phyloP scores from a whole-genome alignment of 2,797 vertebrate species.

The Dallia pectoralis region DNA sequence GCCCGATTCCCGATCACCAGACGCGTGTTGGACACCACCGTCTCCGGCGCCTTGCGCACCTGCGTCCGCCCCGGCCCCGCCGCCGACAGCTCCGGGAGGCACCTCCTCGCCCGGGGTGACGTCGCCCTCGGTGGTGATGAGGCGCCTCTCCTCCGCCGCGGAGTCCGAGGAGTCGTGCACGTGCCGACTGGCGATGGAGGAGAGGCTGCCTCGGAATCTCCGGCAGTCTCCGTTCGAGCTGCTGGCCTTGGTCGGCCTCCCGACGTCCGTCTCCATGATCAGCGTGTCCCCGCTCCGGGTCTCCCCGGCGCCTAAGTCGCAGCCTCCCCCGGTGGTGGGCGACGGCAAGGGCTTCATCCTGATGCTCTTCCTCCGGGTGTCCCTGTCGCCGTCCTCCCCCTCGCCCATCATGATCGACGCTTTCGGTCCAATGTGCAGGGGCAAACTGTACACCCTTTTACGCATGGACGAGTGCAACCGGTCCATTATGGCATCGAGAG shows the following conservation, averaged over 20 bases:
- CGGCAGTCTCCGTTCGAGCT: conserved; percentile 96
- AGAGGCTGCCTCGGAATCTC: conserved; percentile 92
- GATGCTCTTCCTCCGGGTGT: conserved; percentile 90
- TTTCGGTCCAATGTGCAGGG: conserved; percentile 93
- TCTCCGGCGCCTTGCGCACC: conserved; percentile 67
- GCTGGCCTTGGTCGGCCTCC: conserved; percentile 83
- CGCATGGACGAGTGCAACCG: conserved; percentile 96
- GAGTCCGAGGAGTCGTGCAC: conserved; percentile 83
- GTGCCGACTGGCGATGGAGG: conserved; percentile 90
- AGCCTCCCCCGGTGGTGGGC: conserved; percentile 78
- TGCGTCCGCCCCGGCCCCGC: conserved; percentile 64
- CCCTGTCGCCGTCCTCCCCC: conserved; percentile 85
- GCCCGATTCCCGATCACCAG: conserved; percentile 74
- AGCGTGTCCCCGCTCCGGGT: conserved; percentile 77
- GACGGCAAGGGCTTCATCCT: conserved; percentile 88
- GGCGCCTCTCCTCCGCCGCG: conserved; percentile 85
- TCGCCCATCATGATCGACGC: conserved; percentile 94
- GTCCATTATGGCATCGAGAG: conserved; percentile 87
- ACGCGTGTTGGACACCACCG: conserved; percentile 65
- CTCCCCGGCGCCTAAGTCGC: conserved; percentile 74
- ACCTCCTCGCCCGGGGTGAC: conserved; percentile 81
- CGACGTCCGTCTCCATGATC: conserved; percentile 87
- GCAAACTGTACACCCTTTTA: conserved; percentile 98
- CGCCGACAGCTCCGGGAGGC: conserved; percentile 75
- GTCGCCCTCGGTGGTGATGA: conserved; percentile 86